Percentiles rank a stretch among this genome's conserved stretches.
phyloP scores from a whole-genome alignment of 2,113 vertebrate species.

The Bungarus multicinctus region DNA sequence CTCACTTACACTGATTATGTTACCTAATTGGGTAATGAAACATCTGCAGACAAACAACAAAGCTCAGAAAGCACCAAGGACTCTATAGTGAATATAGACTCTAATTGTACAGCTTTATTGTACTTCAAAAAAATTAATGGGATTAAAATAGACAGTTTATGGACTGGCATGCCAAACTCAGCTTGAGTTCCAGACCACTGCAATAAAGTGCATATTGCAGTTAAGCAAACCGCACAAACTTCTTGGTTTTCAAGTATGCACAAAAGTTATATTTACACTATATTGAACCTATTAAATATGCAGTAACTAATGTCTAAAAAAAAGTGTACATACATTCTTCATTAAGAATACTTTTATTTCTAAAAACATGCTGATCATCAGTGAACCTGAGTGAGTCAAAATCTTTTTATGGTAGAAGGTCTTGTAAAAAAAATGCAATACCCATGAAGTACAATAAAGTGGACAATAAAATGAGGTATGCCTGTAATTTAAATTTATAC shows the following conservation, averaged over 20 bases:
- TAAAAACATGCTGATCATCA: background rate
- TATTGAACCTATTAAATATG: background rate
- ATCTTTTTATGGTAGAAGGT: background rate
- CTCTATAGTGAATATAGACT: background rate
- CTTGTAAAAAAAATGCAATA: background rate
- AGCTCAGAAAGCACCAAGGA: background rate
- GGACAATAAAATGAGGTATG: background rate
- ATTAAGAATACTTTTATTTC: background rate
- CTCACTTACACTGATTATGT: background rate
- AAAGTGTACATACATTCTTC: background rate
- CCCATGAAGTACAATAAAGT: background rate
- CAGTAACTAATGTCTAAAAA: background rate
- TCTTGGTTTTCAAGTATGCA: background rate
- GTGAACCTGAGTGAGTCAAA: background rate
- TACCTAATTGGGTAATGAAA: background rate
- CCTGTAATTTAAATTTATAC: conserved; percentile 38
- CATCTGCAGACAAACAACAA: background rate
- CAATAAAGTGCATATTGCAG: background rate
- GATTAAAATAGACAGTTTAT: conserved; percentile 52
- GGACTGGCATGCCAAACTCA: background rate
- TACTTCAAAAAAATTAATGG: conserved; percentile 37
- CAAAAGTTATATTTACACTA: background rate
- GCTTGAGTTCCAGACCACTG: background rate
- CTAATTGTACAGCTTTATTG: conserved; percentile 57
- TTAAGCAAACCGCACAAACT: background rate